Base-by-base conservation (phyloP, 2,113 vertebrate genomes). In the Phaethornis superciliosus region DNA sequence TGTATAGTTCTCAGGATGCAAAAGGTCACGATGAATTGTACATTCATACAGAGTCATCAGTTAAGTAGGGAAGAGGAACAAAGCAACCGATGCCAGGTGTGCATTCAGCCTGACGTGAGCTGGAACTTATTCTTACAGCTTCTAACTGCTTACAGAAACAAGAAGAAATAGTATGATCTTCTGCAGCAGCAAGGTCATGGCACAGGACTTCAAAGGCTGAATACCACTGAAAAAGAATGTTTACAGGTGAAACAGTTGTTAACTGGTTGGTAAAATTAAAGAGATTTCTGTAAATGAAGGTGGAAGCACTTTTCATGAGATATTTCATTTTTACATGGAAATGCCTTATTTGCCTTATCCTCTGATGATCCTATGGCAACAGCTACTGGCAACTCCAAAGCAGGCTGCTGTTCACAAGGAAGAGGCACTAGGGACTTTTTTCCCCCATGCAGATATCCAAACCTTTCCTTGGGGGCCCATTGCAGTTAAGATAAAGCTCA, bases 81-180 rank as follows among this genome's bases (percentile, higher is more conserved):
- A 72, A 85, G 76, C 21, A 0, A 74, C 68, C 22, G 17, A 46
- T 88, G 47, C 63, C 83, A 83, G 82, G 75, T 94, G 55, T 69
- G 71, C 55, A 9, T 74, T 65, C 72, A 62, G 35, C 35, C 65
- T 79, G 60, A 47, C 30, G 26, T 28, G 65, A 79, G 32, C 56
- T 79, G 58, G 63, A 59, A 79, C 88, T 91, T 90, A 76, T 62
- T 85, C 72, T 55, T 65, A 35, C 18, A 72, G 35, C 67, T 80
- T 56, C 59, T 23, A 62, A 77, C 24, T 54, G 16, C 35, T 5
- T 19, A 74, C 2, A 2, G n/a, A 72, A 76, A 44, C 35, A 46
- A 62, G 42, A 69, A 63, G 21, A 69, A 18, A 52, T 15, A 26
- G 17, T 18, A 5, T 8, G 23, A 27, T 56, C n/a, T 58, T 72